A percentile compares a stretch with the other conserved stretches of the same genome.
These are phyloP conservation scores for Clarias fuscus DNA, from an alignment of 2,797 vertebrate species.

Conservation along the genomic window DNA sequence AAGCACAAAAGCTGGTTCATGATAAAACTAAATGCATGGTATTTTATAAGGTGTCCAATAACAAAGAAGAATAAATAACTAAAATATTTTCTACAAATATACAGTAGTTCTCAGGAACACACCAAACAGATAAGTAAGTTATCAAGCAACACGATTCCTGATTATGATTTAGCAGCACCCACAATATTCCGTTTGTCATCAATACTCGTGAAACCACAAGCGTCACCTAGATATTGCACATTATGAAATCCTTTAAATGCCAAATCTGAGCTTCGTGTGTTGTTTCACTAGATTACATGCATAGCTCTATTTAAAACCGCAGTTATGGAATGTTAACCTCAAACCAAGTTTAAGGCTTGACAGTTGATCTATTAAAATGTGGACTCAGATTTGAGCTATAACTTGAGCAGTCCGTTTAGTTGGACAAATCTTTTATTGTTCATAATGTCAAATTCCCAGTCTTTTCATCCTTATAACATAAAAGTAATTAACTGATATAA, in stretches of 20 bases:
- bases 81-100: neutral
- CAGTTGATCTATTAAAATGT: neutral
- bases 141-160: neutral
- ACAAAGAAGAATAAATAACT: neutral
- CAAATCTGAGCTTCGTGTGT: neutral
- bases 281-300: neutral
- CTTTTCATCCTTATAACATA: constrained; percentile 34
- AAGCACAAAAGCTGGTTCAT: neutral
- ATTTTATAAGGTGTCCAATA: neutral
- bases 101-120: neutral
- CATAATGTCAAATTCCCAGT: neutral
- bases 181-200: neutral
- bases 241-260: constrained; percentile 2
- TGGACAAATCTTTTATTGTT: neutral
- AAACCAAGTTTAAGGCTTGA: neutral
- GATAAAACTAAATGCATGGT: neutral
- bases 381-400: neutral
- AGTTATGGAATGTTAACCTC: neutral
- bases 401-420: neutral
- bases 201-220: neutral
- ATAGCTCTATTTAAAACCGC: neutral
- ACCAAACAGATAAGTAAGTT: neutral
- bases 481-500: constrained; percentile 7
- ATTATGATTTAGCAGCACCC: constrained; percentile 7
- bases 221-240: neutral